These are phyloP conservation scores for Mesembrinibis cayennensis DNA, from an alignment of 2,113 vertebrate genomes.

Conservation along the genomic window DNA sequence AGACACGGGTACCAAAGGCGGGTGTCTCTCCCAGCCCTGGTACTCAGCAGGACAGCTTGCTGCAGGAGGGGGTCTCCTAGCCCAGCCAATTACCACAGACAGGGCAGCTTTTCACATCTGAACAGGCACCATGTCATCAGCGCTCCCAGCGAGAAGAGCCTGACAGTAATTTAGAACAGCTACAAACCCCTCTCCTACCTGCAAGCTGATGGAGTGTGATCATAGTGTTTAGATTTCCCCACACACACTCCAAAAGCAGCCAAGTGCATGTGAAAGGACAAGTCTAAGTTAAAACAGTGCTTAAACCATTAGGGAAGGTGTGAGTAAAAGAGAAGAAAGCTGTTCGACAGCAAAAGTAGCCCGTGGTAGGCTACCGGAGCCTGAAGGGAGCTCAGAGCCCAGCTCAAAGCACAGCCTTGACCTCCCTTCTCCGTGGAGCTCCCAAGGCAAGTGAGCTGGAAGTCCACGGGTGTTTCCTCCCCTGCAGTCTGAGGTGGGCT, in stretches of 20 bases:
- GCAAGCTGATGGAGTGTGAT: background rate
- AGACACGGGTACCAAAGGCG: background rate
- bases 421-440: background rate
- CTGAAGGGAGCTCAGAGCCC: background rate
- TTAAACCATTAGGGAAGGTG: background rate
- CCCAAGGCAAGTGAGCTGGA: background rate
- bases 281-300: slow-evolving; percentile 29
- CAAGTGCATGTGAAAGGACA: slow-evolving; percentile 22
- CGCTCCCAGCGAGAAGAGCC: background rate
- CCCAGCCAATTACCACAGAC: background rate
- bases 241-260: background rate
- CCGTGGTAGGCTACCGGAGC: background rate
- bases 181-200: background rate
- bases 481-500: background rate
- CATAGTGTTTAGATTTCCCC: background rate
- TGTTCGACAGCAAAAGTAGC: background rate
- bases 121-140: background rate
- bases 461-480: background rate
- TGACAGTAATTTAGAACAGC: background rate
- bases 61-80: background rate
- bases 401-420: background rate
- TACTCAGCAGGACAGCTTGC: background rate
- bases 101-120: background rate
- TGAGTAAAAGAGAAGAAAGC: background rate
- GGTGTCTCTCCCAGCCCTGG: background rate